phyloP scores from a whole-genome alignment of 2,888 invertebrate species.

The Melieria crassipennis region DNA sequence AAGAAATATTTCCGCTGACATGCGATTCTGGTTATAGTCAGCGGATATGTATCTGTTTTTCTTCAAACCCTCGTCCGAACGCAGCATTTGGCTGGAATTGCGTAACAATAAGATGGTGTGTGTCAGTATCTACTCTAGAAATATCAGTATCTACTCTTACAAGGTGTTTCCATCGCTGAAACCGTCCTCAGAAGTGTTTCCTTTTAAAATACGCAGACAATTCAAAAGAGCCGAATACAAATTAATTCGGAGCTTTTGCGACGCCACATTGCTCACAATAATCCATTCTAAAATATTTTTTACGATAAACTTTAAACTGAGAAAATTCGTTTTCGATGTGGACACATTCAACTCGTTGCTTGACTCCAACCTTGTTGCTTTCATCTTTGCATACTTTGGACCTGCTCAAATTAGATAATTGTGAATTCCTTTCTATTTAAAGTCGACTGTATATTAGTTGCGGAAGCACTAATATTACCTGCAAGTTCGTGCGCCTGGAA shows the following conservation, averaged over 20 bases:
- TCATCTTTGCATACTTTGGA: not conserved
- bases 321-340: conserved; percentile 71
- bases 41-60: too few species aligned
- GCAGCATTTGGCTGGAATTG: too few species aligned
- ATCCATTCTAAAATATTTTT: conserved; percentile 86
- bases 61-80: too few species aligned
- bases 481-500: conserved; percentile 45
- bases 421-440: too few species aligned
- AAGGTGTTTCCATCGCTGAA: not conserved
- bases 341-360: conserved; percentile 4
- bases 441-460: too few species aligned
- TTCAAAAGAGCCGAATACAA: conserved; percentile 86
- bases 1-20: conserved; percentile 71
- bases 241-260: conserved; percentile 86
- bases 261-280: conserved; percentile 79
- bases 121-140: too few species aligned
- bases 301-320: conserved; percentile 76
- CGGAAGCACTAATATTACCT: conserved; percentile 17
- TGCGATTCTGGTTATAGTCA: too few species aligned
- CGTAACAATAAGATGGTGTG: too few species aligned
- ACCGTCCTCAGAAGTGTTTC: conserved; percentile 19
- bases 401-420: not conserved
- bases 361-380: conserved; percentile 1
- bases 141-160: too few species aligned
- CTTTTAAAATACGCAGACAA: conserved; percentile 78